Evolutionary conservation across 2,113 vertebrate genomes (phyloP).

Genomic region (Azemiops feae): DNA sequence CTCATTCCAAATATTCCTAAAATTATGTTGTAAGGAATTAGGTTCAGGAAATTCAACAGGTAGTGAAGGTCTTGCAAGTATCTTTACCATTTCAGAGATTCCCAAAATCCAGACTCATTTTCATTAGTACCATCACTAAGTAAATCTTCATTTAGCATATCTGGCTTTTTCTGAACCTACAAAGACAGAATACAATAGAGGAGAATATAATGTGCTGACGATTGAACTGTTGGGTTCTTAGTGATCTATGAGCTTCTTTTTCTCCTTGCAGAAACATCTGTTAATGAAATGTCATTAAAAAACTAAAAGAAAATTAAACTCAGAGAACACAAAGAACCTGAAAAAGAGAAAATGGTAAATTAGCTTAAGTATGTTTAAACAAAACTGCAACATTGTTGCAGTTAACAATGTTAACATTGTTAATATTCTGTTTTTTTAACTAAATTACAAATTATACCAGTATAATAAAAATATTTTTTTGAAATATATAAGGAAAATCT

Average conservation of each 20-base stretch:
- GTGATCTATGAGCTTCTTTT: background rate
- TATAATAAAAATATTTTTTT: background rate
- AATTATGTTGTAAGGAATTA: background rate
- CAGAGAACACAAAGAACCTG: background rate
- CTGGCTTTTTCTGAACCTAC: constrained; percentile 96
- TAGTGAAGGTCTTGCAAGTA: background rate
- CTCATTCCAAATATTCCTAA: background rate
- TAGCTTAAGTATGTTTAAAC: background rate
- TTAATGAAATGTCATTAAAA: background rate
- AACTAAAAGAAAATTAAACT: background rate
- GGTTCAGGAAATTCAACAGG: constrained; percentile 13
- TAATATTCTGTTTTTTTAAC: background rate
- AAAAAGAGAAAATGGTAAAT: background rate
- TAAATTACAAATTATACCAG: background rate
- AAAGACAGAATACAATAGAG: background rate
- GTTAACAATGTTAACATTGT: background rate
- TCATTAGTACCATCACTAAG: constrained; percentile 87
- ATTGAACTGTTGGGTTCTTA: background rate
- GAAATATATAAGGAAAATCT: background rate
- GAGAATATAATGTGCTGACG: background rate
- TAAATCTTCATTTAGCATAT: constrained; percentile 93
- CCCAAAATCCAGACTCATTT: constrained; percentile 92
- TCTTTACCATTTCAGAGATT: constrained; percentile 88
- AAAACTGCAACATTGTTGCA: background rate
- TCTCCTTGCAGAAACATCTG: background rate